Conservation (phyloP, 2,888 invertebrate species). For the Pheosia gnoma region DNA sequence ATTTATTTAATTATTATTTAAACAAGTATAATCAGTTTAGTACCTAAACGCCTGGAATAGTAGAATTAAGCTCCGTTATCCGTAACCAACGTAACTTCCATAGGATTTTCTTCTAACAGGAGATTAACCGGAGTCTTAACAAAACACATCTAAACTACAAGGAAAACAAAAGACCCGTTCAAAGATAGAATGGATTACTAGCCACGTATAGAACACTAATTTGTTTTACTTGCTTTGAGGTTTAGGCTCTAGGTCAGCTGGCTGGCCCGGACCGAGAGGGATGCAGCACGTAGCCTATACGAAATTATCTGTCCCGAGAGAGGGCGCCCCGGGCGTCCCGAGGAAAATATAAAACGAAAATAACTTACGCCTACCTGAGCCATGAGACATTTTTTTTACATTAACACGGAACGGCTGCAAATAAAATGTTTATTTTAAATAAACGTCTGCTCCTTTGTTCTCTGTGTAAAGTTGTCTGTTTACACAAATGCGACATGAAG, state of each 20-base stretch:
- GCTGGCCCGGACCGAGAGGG: conserved; percentile 53
- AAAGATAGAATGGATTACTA: conserved; percentile 18
- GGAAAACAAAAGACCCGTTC: conserved; percentile 21
- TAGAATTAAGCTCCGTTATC: background rate
- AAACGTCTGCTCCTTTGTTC: conserved; percentile 50
- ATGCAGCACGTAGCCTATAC: conserved; percentile 71
- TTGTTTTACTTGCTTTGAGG: conserved; percentile 51
- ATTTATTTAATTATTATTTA: no score
- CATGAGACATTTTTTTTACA: conserved; percentile 59
- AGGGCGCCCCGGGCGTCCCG: conserved; percentile 59
- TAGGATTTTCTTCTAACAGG: background rate
- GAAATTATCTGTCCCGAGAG: conserved; percentile 74
- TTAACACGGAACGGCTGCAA: conserved; percentile 60
- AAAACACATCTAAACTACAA: conserved; percentile 10
- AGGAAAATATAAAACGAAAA: conserved; percentile 77
- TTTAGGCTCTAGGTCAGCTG: conserved; percentile 59
- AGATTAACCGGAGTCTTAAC: conserved; percentile 1
- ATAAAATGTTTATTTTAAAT: conserved; percentile 66
- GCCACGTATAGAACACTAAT: conserved; percentile 30
- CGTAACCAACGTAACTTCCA: background rate
- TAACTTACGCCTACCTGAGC: conserved; percentile 71
- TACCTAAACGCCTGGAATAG: background rate
- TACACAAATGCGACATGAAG: conserved; percentile 35
- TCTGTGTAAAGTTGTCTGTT: conserved; percentile 43
- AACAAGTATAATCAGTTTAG: no score